These are phyloP conservation scores for Drosophila quinaria DNA, from an alignment of 2,888 invertebrate species.

Conservation along the genomic window DNA sequence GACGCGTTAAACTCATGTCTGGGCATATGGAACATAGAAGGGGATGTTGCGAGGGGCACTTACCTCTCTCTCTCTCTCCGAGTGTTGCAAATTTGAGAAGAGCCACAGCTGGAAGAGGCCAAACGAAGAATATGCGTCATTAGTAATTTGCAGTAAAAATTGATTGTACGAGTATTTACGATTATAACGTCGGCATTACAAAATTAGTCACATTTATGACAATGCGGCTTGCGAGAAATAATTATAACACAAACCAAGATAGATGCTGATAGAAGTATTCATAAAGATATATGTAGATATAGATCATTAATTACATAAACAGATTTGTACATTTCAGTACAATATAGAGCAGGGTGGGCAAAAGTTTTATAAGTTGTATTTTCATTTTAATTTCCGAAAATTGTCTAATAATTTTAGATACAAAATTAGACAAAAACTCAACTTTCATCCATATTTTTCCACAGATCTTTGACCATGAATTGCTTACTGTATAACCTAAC, in stretches of 20 bases:
- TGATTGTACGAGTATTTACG: conserved; percentile 19
- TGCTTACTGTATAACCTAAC: too few species aligned
- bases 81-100: conserved; percentile 8
- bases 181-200: conserved; percentile 4
- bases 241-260: neutral
- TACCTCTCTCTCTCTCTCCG: conserved; percentile 42
- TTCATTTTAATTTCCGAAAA: too few species aligned
- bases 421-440: too few species aligned
- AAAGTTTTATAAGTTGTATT: too few species aligned
- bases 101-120: conserved; percentile 34
- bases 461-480: too few species aligned
- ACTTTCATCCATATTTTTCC: too few species aligned
- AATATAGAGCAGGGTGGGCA: too few species aligned
- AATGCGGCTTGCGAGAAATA: conserved; percentile 6
- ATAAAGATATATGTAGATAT: neutral
- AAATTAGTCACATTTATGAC: conserved; percentile 16
- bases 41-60: conserved; percentile 9
- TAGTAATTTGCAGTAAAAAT: conserved; percentile 39
- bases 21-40: neutral
- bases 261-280: too few species aligned
- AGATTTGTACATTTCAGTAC: too few species aligned
- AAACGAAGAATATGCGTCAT: conserved; percentile 21
- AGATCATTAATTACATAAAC: neutral
- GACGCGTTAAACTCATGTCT: conserved; percentile 7
- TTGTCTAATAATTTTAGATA: too few species aligned